Evolutionary conservation across 2,797 vertebrate genomes (phyloP).

Genomic region (Prunella strophiata): DNA sequence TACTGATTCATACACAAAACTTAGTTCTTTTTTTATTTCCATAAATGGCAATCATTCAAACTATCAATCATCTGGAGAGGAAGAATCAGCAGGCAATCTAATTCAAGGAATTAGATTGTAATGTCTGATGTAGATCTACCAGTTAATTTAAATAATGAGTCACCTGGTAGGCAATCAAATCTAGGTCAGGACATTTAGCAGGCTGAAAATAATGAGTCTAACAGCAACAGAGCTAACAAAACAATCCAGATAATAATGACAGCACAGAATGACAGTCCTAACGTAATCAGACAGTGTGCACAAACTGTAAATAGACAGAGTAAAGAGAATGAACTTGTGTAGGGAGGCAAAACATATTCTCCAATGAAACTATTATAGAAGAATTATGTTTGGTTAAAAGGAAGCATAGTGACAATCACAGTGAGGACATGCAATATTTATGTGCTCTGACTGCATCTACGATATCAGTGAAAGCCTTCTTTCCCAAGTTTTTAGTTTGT

Average conservation of each 20-base stretch:
- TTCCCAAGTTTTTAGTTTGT: not conserved
- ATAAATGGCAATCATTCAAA: slow-evolving; percentile 36
- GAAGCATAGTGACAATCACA: slow-evolving; percentile 42
- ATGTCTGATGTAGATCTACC: slow-evolving; percentile 62
- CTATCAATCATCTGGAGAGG: slow-evolving; percentile 58
- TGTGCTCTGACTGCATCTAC: not conserved
- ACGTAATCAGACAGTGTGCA: slow-evolving; percentile 50
- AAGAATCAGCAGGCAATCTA: slow-evolving; percentile 64
- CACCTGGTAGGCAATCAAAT: slow-evolving; percentile 72
- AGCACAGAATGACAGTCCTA: slow-evolving; percentile 63
- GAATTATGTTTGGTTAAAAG: slow-evolving; percentile 62
- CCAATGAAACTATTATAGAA: slow-evolving; percentile 57
- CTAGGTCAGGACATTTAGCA: slow-evolving; percentile 71
- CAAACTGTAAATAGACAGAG: slow-evolving; percentile 60
- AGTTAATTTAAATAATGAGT: slow-evolving; percentile 74
- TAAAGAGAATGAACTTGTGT: slow-evolving; percentile 44
- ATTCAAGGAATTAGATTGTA: slow-evolving; percentile 63
- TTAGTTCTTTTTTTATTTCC: not conserved
- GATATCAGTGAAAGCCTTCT: not conserved
- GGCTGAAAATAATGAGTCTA: slow-evolving; percentile 70
- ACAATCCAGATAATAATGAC: slow-evolving; percentile 63
- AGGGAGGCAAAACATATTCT: slow-evolving; percentile 54
- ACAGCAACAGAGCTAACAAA: slow-evolving; percentile 66
- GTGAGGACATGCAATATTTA: slow-evolving; percentile 51
- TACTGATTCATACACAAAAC: not conserved